Conservation (phyloP, 2,113 vertebrate genomes). For the Oreochromis tanganicae region DNA sequence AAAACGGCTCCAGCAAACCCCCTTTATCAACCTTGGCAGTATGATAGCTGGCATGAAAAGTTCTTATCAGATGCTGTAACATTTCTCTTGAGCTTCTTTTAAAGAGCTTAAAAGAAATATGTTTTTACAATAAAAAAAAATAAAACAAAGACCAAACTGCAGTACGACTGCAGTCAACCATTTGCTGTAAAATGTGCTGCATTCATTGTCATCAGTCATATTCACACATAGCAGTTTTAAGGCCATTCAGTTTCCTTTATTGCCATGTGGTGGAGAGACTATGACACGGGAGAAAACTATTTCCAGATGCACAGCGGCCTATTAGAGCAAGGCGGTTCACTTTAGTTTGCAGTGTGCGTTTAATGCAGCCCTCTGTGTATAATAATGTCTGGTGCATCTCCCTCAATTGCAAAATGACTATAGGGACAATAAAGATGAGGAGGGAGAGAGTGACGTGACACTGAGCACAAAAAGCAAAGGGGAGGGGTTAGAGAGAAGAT, state of each 20-base stretch:
- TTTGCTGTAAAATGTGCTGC: background rate
- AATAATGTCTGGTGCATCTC: constrained; percentile 5
- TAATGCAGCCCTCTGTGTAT: constrained; percentile 29
- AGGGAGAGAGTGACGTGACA: background rate
- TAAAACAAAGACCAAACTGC: background rate
- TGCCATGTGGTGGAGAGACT: background rate
- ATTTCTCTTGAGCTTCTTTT: background rate
- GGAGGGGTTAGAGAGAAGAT: background rate
- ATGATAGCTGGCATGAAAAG: background rate
- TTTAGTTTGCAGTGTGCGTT: constrained; percentile 15
- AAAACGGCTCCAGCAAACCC: background rate
- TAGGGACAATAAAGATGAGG: background rate
- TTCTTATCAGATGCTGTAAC: background rate
- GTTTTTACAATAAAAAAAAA: background rate
- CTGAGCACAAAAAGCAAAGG: background rate
- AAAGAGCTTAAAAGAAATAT: background rate
- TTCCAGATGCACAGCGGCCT: background rate
- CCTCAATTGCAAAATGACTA: background rate
- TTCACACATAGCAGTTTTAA: background rate
- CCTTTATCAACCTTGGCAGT: background rate
- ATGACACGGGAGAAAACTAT: background rate
- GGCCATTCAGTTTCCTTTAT: constrained; percentile 26
- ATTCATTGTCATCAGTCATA: background rate
- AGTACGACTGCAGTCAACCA: background rate
- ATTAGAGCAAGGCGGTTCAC: background rate